Evolutionary conservation across 2,888 invertebrate genomes (phyloP).

Genomic region (Nomada flava): DNA sequence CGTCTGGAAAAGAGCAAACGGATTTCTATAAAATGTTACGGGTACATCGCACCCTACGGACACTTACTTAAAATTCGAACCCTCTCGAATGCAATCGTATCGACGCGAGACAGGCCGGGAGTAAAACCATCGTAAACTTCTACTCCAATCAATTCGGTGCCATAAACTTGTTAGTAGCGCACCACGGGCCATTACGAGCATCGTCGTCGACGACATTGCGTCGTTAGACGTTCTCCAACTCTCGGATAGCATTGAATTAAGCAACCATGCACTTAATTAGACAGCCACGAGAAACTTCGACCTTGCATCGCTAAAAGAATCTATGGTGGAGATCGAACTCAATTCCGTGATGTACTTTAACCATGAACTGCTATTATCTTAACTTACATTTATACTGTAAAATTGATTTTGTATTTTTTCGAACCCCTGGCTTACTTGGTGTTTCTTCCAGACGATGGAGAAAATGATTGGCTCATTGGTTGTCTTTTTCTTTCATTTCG

Average conservation of each 20-base stretch:
- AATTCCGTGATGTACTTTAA: background rate
- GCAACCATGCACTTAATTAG: slow-evolving; percentile 30
- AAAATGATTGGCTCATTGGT: too few relatives aligned
- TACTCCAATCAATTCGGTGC: slow-evolving; percentile 75
- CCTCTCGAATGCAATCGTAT: slow-evolving; percentile 36
- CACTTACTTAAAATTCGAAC: slow-evolving; percentile 70
- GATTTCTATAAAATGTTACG: slow-evolving; percentile 66
- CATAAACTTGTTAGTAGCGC: slow-evolving; percentile 68
- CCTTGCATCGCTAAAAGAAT: too few relatives aligned
- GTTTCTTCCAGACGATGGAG: too few relatives aligned
- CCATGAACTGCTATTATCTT: background rate
- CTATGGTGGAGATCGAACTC: too few relatives aligned
- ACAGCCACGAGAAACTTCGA: slow-evolving; percentile 12
- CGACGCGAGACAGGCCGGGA: slow-evolving; percentile 50
- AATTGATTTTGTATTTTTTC: too few relatives aligned
- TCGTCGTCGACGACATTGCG: slow-evolving; percentile 28
- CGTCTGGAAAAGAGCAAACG: slow-evolving; percentile 42
- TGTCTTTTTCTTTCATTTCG: too few relatives aligned
- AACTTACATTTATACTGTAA: too few relatives aligned
- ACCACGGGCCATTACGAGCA: slow-evolving; percentile 41
- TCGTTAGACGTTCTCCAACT: slow-evolving; percentile 8
- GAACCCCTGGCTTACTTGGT: too few relatives aligned
- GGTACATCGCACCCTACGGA: slow-evolving; percentile 54
- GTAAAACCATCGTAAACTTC: slow-evolving; percentile 76
- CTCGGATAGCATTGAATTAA: background rate